Evolutionary conservation across 2,888 invertebrate species (phyloP).

Genomic region (Leptinotarsa juncta): DNA sequence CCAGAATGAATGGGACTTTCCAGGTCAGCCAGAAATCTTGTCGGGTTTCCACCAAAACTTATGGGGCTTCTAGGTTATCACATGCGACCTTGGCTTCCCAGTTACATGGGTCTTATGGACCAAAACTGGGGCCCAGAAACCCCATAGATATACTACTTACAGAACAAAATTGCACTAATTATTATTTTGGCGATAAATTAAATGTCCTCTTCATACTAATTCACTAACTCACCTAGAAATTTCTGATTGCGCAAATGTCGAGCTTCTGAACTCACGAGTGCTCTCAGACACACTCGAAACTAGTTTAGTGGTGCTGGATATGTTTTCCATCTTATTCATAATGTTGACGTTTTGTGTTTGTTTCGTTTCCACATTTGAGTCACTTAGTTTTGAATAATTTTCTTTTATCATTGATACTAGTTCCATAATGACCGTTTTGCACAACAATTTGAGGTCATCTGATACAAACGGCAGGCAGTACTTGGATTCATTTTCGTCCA

Average conservation of each 20-base stretch:
- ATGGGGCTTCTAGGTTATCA: no score
- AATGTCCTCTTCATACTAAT: neutral
- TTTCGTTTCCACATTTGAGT: neutral
- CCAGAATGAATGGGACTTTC: no score
- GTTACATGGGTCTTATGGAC: no score
- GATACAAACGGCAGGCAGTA: slow-evolving; percentile 18
- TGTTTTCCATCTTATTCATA: neutral
- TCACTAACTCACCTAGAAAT: neutral
- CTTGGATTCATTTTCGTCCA: neutral
- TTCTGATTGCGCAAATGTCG: neutral
- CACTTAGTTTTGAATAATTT: slow-evolving; percentile 2
- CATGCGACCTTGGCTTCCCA: no score
- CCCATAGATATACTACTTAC: no score
- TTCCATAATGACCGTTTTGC: neutral
- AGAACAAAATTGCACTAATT: neutral
- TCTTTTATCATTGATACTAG: slow-evolving; percentile 15
- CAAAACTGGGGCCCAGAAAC: neutral
- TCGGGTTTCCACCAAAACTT: no score
- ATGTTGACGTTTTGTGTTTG: neutral
- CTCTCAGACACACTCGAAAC: neutral
- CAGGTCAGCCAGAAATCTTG: no score
- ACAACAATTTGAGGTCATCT: slow-evolving; percentile 8
- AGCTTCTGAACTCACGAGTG: neutral
- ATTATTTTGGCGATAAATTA: no score
- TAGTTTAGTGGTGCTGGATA: neutral